Percentiles rank a stretch among this genome's conserved stretches.
Conservation (phyloP, 2,797 vertebrate species). For the Parambassis ranga region DNA sequence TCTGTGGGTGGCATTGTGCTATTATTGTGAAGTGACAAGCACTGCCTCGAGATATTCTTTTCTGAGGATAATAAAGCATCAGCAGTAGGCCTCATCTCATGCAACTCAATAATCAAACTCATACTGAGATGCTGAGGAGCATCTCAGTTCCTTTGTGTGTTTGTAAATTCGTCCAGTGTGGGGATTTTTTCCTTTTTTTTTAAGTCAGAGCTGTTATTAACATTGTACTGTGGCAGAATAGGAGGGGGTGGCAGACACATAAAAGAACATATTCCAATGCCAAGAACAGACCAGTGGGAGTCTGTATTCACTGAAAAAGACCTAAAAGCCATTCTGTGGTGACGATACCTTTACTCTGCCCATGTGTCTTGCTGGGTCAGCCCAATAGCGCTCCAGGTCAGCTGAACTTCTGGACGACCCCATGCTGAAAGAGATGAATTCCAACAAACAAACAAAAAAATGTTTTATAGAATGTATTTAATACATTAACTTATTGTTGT, state of each 20-base stretch:
- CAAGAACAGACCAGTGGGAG: slow-evolving; percentile 62
- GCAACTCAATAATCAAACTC: slow-evolving; percentile 62
- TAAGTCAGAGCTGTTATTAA: slow-evolving; percentile 61
- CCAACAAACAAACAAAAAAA: slow-evolving; percentile 30
- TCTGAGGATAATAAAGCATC: slow-evolving; percentile 61
- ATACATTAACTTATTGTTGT: slow-evolving; percentile 35
- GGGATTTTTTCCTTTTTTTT: no score
- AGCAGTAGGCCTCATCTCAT: slow-evolving; percentile 58
- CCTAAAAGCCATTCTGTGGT: slow-evolving; percentile 56
- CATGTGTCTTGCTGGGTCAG: slow-evolving; percentile 61
- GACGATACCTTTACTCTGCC: slow-evolving; percentile 28
- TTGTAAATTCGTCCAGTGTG: slow-evolving; percentile 57
- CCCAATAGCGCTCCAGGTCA: slow-evolving; percentile 54
- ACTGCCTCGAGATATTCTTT: slow-evolving; percentile 53
- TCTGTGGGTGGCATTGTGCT: slow-evolving; percentile 31
- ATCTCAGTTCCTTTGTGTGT: slow-evolving; percentile 54
- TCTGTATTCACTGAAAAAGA: slow-evolving; percentile 59
- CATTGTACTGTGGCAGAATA: slow-evolving; percentile 46
- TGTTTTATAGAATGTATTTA: slow-evolving; percentile 16
- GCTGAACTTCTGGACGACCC: slow-evolving; percentile 39
- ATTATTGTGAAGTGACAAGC: slow-evolving; percentile 56
- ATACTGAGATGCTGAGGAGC: slow-evolving; percentile 58
- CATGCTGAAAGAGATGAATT: slow-evolving; percentile 28
- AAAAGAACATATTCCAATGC: slow-evolving; percentile 66
- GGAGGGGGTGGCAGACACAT: slow-evolving; percentile 35